Conservation (phyloP, 1,140 invertebrate species). For the Bicyclus anynana region DNA sequence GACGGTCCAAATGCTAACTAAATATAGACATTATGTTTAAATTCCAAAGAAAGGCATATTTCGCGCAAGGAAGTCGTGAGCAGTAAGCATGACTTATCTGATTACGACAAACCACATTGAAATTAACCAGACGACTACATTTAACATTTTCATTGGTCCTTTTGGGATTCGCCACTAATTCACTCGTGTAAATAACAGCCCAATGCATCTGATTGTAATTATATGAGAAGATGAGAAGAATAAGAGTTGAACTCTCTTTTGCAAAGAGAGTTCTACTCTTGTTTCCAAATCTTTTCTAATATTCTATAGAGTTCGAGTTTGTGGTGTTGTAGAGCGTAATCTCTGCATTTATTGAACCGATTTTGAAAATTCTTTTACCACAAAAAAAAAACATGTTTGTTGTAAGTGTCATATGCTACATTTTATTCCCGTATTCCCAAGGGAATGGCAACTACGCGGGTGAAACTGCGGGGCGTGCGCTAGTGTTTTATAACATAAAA, state of each 20-base stretch:
- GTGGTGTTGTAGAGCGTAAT: too few species aligned
- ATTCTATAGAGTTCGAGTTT: too few species aligned
- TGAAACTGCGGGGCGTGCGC: too few species aligned
- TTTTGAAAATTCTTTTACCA: too few species aligned
- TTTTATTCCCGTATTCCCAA: too few species aligned
- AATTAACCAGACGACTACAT: constrained; percentile 42
- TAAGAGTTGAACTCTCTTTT: background rate
- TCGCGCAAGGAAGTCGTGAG: constrained; percentile 45
- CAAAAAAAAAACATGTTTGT: too few species aligned
- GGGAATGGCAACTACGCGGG: too few species aligned
- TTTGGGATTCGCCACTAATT: constrained; percentile 11
- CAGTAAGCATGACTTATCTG: constrained; percentile 50
- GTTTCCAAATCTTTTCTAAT: background rate
- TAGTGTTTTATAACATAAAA: background rate
- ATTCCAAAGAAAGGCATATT: constrained; percentile 45
- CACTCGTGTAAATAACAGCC: background rate
- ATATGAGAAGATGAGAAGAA: background rate
- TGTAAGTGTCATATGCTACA: too few species aligned
- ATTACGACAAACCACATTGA: constrained; percentile 53
- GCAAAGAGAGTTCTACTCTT: background rate
- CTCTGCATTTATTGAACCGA: too few species aligned
- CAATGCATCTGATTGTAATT: background rate
- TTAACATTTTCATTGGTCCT: constrained; percentile 49
- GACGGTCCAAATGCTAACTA: constrained; percentile 27
- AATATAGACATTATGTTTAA: constrained; percentile 35